phyloP scores from a whole-genome alignment of 2,113 vertebrate species.

The Benitochromis conjunctus region DNA sequence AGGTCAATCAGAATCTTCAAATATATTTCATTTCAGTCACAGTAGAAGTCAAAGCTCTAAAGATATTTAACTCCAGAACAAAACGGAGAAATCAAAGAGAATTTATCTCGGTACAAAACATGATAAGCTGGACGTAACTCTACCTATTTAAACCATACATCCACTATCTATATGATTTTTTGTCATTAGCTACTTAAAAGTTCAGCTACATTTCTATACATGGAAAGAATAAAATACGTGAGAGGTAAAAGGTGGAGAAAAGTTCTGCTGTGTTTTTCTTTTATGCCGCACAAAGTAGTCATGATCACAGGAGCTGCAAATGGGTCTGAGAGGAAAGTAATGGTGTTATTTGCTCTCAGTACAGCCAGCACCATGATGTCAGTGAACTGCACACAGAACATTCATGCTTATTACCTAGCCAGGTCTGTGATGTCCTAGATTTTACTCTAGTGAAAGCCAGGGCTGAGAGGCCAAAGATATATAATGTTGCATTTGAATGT shows the following conservation, averaged over 20 bases:
- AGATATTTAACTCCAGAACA: not conserved
- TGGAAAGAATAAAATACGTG: not conserved
- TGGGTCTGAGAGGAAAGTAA: not conserved
- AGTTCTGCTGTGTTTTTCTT: not conserved
- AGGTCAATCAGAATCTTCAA: not conserved
- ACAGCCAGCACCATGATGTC: not conserved
- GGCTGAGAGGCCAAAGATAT: not conserved
- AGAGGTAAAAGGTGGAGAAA: not conserved
- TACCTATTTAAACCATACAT: not conserved
- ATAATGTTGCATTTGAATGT: not conserved
- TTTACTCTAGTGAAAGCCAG: not conserved
- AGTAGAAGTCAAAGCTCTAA: not conserved
- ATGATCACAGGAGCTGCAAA: not conserved
- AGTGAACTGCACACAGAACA: not conserved
- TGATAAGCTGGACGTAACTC: not conserved
- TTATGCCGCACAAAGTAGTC: not conserved
- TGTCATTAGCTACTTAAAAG: not conserved
- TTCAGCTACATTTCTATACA: not conserved
- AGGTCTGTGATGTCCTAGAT: not conserved
- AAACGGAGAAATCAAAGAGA: not conserved
- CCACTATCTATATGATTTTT: not conserved
- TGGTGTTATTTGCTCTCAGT: not conserved
- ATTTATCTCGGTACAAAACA: fast-evolving
- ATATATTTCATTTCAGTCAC: not conserved
- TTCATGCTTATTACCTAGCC: not conserved